These are phyloP conservation scores for Oreochromis tanganicae DNA, from an alignment of 2,113 vertebrate species.

Conservation along the genomic window DNA sequence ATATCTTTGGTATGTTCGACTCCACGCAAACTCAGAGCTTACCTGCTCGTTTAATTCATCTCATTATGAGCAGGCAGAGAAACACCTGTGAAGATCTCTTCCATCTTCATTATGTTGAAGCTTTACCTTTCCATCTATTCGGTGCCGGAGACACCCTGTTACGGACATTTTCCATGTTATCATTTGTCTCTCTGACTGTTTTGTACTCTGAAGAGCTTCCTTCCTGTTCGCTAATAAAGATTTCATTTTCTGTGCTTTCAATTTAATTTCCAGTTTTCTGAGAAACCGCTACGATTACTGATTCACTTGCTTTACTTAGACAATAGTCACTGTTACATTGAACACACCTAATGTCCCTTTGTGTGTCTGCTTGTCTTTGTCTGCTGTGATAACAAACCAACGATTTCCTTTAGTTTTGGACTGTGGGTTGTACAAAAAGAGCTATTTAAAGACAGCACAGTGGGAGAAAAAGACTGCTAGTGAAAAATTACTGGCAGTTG, in stretches of 20 bases:
- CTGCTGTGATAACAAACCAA: background rate
- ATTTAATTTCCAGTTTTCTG: background rate
- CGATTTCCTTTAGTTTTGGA: background rate
- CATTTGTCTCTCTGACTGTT: background rate
- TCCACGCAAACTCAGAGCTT: background rate
- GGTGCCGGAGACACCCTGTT: rapidly evolving
- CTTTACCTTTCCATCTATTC: background rate
- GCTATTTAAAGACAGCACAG: background rate
- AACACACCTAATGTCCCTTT: background rate
- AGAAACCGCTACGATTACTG: background rate
- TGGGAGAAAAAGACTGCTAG: background rate
- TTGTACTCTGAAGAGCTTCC: background rate
- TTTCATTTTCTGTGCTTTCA: background rate
- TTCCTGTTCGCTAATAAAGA: background rate
- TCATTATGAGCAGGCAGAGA: background rate
- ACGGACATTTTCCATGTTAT: rapidly evolving
- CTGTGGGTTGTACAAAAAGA: background rate
- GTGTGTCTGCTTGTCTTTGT: background rate
- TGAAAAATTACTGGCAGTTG: background rate
- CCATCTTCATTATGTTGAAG: background rate
- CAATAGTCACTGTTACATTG: background rate
- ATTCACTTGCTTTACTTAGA: background rate
- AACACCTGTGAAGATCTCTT: background rate
- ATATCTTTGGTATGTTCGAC: background rate
- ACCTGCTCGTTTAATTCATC: rapidly evolving